Percentiles rank a stretch among this genome's conserved stretches.
Evolutionary conservation across 64 coral and sea anemone genomes (phyloP).

Genomic region (Platygyra sinensis): DNA sequence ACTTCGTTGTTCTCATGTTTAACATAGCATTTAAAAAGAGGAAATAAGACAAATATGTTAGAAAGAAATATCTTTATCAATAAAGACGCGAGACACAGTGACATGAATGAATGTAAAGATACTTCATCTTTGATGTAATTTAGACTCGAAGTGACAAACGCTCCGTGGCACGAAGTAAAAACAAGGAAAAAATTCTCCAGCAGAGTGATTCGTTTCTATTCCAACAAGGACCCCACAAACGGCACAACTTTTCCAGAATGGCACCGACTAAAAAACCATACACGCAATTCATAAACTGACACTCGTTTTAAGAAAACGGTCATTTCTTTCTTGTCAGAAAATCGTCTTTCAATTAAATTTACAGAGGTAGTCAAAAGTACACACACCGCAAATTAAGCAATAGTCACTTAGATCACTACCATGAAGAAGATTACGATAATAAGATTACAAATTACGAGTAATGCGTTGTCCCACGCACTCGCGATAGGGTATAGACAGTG

Average conservation of each 20-base stretch:
- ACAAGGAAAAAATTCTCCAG: too few species aligned
- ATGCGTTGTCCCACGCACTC: neutral
- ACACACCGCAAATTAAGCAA: slow-evolving; percentile 2
- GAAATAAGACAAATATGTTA: neutral
- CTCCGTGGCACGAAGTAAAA: too few species aligned
- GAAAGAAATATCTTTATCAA: neutral
- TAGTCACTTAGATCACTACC: neutral
- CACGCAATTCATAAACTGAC: too few species aligned
- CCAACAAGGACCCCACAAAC: too few species aligned
- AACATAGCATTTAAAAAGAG: neutral
- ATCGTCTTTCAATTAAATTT: slow-evolving; percentile 6
- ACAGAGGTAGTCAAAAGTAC: neutral
- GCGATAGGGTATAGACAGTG: neutral
- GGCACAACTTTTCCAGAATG: too few species aligned
- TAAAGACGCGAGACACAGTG: neutral
- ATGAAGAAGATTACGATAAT: neutral
- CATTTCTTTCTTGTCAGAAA: neutral
- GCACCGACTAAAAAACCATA: too few species aligned
- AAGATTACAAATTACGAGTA: neutral
- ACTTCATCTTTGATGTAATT: neutral
- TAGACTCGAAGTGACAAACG: neutral
- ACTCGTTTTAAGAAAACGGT: too few species aligned
- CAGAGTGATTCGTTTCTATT: too few species aligned
- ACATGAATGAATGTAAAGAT: slow-evolving; percentile 7
- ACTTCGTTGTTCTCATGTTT: neutral